Evolutionary conservation across 2,113 vertebrate genomes (phyloP), one percentile per base, ranked within the genome.

Genomic region (Stigmatopora nigra): DNA sequence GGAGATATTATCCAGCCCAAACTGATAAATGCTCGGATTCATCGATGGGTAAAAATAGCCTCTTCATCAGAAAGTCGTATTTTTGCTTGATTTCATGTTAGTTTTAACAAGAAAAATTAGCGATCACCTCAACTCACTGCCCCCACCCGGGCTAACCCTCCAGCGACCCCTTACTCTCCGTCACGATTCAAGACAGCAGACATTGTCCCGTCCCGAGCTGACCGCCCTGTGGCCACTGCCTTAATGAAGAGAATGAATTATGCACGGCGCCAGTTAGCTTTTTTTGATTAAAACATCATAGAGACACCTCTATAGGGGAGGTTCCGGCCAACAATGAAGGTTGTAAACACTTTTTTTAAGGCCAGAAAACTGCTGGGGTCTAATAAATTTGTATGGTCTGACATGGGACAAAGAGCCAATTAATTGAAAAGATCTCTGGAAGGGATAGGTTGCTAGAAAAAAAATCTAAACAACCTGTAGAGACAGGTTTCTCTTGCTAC

Each of bases 341-440:
- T 92, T 93, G 91, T 95, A 93, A 93, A 93, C 84, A 88, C 90
- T 92, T 64, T 64, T 25, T 52, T 64, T 64, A 6, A 38, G 45
- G 91, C 92, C 82, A 92, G 91, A 94, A 94, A 91, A 92, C 92
- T 90, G 91, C 91, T 88, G 92, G 91, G 91, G 91, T 93, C 92
- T 93, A 93, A 96, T 94, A 94, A 91, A 98, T 97, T 95, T 96
- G 94, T 95, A 98, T 96, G 97, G 92, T 93, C 93, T 94, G 92
- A 92, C 89, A 89, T 88, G 78, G 93, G 93, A 95, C 95, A 90
- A 98, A 95, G 91, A 91, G 87, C 92, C 93, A 93, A 98, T 98
- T 98, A 98, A 98, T 94, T 95, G 92, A 95, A 96, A 94, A 86
- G 88, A 82, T 89, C 91, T 92, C 91, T 91, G 76, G 76, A 87